Evolutionary conservation across 2,888 invertebrate genomes (phyloP).

Genomic region (Steinernema scapterisci): DNA sequence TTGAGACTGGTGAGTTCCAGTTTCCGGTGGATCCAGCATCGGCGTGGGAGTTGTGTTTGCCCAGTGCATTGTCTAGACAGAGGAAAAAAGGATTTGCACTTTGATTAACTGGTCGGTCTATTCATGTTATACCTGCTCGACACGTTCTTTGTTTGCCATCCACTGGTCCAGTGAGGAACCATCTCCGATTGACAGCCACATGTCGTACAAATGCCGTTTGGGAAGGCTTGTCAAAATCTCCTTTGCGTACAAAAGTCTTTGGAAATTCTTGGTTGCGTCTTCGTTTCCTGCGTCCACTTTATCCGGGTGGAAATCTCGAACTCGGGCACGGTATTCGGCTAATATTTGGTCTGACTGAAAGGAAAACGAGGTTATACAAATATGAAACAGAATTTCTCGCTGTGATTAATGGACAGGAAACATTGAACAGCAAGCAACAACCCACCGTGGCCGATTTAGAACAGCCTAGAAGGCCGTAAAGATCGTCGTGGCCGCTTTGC

Average conservation of each 20-base stretch:
- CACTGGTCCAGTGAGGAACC: constrained; percentile 44
- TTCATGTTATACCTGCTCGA: constrained; percentile 52
- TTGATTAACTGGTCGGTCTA: neutral
- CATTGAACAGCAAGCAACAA: neutral
- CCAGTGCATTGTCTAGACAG: constrained; percentile 54
- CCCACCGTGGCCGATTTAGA: neutral
- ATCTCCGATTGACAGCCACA: constrained; percentile 47
- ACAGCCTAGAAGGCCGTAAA: constrained; percentile 14
- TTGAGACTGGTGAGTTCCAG: neutral
- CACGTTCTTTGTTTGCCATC: constrained; percentile 46
- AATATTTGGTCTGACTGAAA: constrained; percentile 55
- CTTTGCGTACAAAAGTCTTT: constrained; percentile 43
- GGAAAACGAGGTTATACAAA: neutral
- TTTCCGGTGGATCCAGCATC: constrained; percentile 38
- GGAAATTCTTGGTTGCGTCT: constrained; percentile 39
- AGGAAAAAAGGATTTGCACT: neutral
- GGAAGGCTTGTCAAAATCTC: constrained; percentile 38
- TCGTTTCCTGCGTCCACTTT: constrained; percentile 38
- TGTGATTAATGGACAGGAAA: too few relatives aligned
- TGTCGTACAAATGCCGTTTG: constrained; percentile 45
- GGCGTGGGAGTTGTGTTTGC: constrained; percentile 43
- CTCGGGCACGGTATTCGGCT: constrained; percentile 53
- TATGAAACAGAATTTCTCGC: too few relatives aligned
- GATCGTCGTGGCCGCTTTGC: neutral
- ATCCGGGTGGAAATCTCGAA: constrained; percentile 55